phyloP scores from a whole-genome alignment of 2,888 invertebrate species.

The Sphaeridia pumilis region DNA sequence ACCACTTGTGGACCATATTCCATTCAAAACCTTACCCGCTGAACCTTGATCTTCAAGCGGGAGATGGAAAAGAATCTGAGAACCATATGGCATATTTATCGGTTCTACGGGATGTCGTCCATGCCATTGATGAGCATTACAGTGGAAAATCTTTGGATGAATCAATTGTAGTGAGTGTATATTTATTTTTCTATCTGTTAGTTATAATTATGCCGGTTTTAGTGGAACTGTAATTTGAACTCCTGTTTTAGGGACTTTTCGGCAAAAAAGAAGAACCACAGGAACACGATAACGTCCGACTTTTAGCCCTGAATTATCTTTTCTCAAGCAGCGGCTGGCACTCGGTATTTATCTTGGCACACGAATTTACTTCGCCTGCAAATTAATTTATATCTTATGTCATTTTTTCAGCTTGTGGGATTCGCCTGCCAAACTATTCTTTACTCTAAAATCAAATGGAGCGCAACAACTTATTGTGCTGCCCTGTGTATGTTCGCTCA shows the following conservation, averaged over 20 bases:
- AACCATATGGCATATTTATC: conserved; percentile 30
- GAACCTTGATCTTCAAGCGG: conserved; percentile 25
- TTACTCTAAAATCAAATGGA: conserved; percentile 16
- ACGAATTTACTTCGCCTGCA: no score
- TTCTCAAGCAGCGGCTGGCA: conserved; percentile 30
- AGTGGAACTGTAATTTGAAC: no score
- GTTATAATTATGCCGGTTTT: no score
- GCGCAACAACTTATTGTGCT: conserved; percentile 12
- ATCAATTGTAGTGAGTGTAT: conserved; percentile 19
- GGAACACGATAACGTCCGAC: neutral
- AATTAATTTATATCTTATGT: no score
- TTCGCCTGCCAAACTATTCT: conserved; percentile 27
- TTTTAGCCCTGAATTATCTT: conserved; percentile 21
- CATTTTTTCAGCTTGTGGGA: conserved; percentile 17
- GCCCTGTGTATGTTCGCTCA: conserved; percentile 23
- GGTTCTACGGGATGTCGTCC: conserved; percentile 23
- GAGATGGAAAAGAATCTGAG: conserved; percentile 21
- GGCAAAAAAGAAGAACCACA: no score
- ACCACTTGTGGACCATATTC: conserved; percentile 30
- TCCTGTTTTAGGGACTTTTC: no score
- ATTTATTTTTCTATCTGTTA: no score
- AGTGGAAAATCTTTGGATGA: conserved; percentile 13
- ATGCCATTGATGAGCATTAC: conserved; percentile 26
- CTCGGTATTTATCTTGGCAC: neutral
- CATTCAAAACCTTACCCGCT: conserved; percentile 25